Base-by-base conservation (phyloP, 1,140 invertebrate species). In the Camponotus pennsylvanicus region DNA sequence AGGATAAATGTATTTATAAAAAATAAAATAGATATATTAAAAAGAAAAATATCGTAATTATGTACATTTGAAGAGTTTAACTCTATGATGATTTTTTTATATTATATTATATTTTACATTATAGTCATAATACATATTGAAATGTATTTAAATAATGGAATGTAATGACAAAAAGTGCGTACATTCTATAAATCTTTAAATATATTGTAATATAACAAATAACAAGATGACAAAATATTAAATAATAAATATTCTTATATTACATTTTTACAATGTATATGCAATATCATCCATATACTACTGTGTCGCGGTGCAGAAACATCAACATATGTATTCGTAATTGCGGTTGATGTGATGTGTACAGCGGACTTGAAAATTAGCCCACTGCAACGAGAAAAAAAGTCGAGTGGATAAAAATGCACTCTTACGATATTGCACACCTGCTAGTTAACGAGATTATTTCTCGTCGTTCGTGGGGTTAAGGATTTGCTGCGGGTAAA, bases 391-490 rank as follows among this genome's bases (percentile, higher is more conserved):
- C 27, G 40, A 42, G 66, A 71, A 82, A 57, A 52, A 52, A 64
- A 77, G 27, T 89, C 83, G 86, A 93, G 91, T 91, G 89, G 86
- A 71, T 86, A 87, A 85, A 91, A 79, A 86, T 70, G 70, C 61
- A 85, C 87, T 78, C 85, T 88, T 73, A 71, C 78, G 61, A 88
- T 84, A 89, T 89, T 89, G 80, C 75, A 77, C 66, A 85, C 21
- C 80, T 78, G 55, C 85, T 86, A 85, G 91, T 90, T 92, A 92
- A 92, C 86, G 69, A 85, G 87, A 92, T 92, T 92, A 92, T 90
- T 59, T 86, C 85, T 86, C 79, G 27, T 78, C 82, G 63, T 86
- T 86, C 64, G 64, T 52, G 64, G 49, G 7, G 37, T 83, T 75
- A 49, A 75, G 69, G 40, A 71, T 75, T 83, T 61, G 40, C 79